Evolutionary conservation across 2,113 vertebrate genomes (phyloP).

Genomic region (Mastomys coucha): DNA sequence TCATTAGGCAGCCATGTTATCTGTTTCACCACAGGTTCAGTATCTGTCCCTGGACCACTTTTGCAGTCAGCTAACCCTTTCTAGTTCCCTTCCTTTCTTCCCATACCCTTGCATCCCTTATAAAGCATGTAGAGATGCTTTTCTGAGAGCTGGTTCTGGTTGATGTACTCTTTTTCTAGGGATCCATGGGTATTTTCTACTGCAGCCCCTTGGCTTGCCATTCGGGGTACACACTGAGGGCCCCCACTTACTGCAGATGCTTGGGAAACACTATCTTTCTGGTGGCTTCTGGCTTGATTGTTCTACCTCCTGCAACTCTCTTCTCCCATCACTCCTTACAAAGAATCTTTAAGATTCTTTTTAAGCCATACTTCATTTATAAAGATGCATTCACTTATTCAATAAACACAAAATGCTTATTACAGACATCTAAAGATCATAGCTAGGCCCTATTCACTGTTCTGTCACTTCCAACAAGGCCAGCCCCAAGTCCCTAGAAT

Average conservation of each 20-base stretch:
- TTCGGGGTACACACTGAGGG: neutral
- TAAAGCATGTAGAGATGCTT: neutral
- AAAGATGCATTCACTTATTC: neutral
- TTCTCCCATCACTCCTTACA: neutral
- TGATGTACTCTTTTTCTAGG: neutral
- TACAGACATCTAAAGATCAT: neutral
- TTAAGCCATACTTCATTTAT: constrained; percentile 6
- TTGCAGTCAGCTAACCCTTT: neutral
- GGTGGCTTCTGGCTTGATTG: neutral
- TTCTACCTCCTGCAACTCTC: neutral
- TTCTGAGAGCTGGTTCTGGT: neutral
- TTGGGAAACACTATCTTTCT: neutral
- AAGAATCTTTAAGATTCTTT: neutral
- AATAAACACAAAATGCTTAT: neutral
- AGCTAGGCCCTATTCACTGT: neutral
- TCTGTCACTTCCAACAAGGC: neutral
- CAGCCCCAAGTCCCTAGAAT: neutral
- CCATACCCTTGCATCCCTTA: neutral
- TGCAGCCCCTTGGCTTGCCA: neutral
- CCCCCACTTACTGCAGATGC: too few species aligned
- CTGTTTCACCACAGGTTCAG: neutral
- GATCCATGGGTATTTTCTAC: neutral
- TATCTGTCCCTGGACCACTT: neutral
- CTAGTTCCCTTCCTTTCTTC: neutral
- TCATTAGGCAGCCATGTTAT: neutral